Percentiles rank a stretch among this genome's conserved stretches.
Conservation (phyloP, 2,113 vertebrate species). For the Oceanites oceanicus region DNA sequence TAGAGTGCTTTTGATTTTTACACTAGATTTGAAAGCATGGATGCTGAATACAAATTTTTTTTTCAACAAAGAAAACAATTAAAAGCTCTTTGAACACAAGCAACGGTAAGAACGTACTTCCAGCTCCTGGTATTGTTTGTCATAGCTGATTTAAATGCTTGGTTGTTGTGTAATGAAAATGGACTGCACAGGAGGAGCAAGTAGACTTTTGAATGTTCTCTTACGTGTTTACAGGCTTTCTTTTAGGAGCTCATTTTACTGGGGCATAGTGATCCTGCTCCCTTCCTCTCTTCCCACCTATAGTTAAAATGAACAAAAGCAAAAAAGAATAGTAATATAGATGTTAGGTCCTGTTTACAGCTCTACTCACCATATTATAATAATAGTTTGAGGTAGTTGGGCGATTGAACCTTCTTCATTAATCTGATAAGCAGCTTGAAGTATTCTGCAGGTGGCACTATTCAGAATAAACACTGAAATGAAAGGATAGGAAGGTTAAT, state of each 20-base stretch:
- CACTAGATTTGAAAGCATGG: not conserved
- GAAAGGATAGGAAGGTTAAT: not conserved
- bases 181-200: not conserved
- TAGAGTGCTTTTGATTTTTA: not conserved
- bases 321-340: not conserved
- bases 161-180: not conserved
- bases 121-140: not conserved
- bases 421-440: not conserved
- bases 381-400: not conserved
- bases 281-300: not conserved
- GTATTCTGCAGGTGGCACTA: not conserved
- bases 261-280: not conserved
- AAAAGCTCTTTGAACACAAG: not conserved
- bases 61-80: not conserved
- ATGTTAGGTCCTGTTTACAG: not conserved
- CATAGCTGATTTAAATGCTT: not conserved
- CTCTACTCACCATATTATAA: not conserved
- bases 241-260: not conserved
- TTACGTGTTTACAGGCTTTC: not conserved
- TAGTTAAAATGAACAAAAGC: not conserved
- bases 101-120: not conserved
- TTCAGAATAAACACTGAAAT: not conserved
- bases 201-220: not conserved
- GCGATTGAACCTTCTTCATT: not conserved
- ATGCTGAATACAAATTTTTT: not conserved